Evolutionary conservation across 2,888 invertebrate genomes (phyloP).

Genomic region (Lacanobia oleracea): DNA sequence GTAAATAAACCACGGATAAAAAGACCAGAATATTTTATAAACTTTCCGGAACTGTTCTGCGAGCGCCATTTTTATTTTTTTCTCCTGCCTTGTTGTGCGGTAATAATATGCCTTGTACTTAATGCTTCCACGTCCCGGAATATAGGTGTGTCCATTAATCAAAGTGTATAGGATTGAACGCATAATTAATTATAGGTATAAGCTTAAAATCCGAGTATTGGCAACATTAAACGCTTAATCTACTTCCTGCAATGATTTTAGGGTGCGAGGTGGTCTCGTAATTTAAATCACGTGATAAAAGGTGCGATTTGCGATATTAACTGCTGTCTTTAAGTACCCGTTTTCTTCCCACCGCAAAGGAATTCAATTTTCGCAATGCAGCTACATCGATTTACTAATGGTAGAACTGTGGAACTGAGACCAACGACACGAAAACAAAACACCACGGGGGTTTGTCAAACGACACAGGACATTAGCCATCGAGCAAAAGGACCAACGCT

Average conservation of each 20-base stretch:
- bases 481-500: conserved; percentile 44
- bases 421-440: conserved; percentile 55
- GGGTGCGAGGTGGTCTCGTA: conserved; percentile 33
- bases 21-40: conserved; percentile 23
- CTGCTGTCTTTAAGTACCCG: background rate
- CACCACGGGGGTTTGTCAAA: conserved; percentile 46
- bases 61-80: conserved; percentile 31
- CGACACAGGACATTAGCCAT: conserved; percentile 52
- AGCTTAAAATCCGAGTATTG: conserved; percentile 37
- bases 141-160: conserved; percentile 62
- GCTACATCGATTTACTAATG: conserved; percentile 50
- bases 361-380: conserved; percentile 37
- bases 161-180: conserved; percentile 54
- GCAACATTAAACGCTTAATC: conserved; percentile 38
- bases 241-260: conserved; percentile 52
- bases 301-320: conserved; percentile 11
- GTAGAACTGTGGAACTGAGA: conserved; percentile 21
- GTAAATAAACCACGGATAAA: conserved; percentile 37
- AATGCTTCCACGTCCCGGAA: conserved; percentile 49
- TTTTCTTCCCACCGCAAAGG: conserved; percentile 36
- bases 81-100: conserved; percentile 19
- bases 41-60: conserved; percentile 30
- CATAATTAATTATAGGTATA: conserved; percentile 58
- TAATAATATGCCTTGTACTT: conserved; percentile 41
- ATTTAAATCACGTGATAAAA: conserved; percentile 39